Evolutionary conservation across 2,888 invertebrate species (phyloP).

Genomic region (Himalopsyche japonica): DNA sequence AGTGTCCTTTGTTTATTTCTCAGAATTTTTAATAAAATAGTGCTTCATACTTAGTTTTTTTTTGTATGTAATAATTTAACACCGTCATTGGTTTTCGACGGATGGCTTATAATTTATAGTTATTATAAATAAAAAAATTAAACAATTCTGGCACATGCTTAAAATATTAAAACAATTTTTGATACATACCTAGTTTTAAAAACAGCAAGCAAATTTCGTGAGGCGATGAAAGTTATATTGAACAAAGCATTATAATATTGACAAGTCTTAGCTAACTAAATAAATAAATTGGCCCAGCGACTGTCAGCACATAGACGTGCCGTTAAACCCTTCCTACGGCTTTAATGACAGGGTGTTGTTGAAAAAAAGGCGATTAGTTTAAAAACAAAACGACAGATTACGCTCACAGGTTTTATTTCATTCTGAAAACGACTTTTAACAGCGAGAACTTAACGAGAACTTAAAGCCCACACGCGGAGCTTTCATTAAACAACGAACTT

Average conservation of each 20-base stretch:
- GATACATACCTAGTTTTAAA: no score
- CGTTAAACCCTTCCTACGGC: neutral
- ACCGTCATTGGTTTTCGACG: no score
- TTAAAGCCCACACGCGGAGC: neutral
- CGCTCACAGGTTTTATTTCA: neutral
- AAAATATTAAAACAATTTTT: no score
- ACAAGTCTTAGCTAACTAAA: neutral
- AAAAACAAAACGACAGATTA: neutral
- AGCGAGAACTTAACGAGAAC: neutral
- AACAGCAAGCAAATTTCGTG: no score
- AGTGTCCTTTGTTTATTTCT: no score
- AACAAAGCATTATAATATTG: neutral
- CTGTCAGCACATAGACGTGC: neutral
- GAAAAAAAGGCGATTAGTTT: neutral
- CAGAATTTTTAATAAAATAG: no score
- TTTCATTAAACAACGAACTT: neutral
- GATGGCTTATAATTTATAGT: no score
- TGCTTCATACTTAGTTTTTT: no score
- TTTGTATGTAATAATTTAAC: no score
- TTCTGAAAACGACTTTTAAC: neutral
- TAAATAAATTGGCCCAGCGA: neutral
- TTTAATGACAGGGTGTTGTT: neutral
- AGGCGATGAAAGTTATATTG: neutral
- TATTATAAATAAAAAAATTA: no score
- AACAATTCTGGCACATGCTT: no score